These are phyloP conservation scores for Echinops telfairi DNA, from an alignment of 2,113 vertebrate genomes.

Conservation along the genomic window DNA sequence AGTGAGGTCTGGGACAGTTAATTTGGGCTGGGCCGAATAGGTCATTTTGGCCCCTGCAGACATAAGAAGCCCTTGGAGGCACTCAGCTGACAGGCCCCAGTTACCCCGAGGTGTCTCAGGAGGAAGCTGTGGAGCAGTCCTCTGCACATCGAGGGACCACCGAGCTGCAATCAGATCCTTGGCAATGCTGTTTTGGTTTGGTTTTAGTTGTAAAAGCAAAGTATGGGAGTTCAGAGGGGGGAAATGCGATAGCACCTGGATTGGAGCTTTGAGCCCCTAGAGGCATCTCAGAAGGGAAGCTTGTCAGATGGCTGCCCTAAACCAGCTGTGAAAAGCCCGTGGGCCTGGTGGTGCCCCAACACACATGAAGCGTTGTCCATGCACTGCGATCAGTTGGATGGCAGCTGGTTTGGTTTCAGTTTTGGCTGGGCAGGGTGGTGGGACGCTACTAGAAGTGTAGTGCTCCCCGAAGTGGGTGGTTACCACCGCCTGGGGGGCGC, in stretches of 20 bases:
- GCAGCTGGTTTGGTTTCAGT: not conserved
- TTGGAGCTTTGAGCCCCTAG: not conserved
- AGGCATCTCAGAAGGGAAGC: not conserved
- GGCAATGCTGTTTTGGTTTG: not conserved
- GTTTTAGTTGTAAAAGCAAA: not conserved
- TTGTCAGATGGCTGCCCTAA: not conserved
- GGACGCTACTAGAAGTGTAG: no score
- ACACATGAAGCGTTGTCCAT: not conserved
- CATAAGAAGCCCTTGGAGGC: not conserved
- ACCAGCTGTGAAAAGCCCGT: not conserved
- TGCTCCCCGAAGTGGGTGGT: no score
- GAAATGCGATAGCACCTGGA: no score
- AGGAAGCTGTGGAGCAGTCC: not conserved
- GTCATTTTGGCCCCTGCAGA: not conserved
- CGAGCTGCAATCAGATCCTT: not conserved
- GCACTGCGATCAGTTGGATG: not conserved
- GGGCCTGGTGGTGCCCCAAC: not conserved
- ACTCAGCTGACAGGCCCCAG: no score
- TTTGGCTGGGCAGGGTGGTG: not conserved
- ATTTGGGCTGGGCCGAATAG: not conserved
- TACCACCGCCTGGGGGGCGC: no score
- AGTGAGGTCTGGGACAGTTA: not conserved
- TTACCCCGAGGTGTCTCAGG: no score
- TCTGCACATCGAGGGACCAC: not conserved
- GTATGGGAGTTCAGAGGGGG: not conserved